These are phyloP conservation scores for Spialia ferax DNA, from an alignment of 2,888 invertebrate species.

Conservation along the genomic window DNA sequence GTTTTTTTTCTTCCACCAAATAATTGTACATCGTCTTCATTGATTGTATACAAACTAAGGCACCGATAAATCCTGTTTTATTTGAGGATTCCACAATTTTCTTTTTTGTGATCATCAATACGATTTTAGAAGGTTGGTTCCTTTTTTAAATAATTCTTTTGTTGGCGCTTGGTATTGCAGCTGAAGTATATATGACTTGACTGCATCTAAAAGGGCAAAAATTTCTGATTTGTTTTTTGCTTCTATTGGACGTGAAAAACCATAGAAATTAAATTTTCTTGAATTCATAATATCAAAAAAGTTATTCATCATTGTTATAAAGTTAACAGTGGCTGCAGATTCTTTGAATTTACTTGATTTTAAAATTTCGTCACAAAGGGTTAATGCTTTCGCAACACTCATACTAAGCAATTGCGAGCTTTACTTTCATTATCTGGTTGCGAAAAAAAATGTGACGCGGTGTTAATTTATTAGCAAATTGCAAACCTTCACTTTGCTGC, in stretches of 20 bases:
- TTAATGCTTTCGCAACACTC: no score
- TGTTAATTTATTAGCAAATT: no score
- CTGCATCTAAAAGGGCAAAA: background rate
- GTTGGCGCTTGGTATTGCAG: background rate
- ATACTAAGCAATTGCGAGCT: no score
- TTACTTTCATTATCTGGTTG: no score
- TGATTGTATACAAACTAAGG: conserved; percentile 6
- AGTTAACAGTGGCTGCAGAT: no score
- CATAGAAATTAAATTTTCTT: no score
- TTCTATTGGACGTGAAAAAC: conserved; percentile 25
- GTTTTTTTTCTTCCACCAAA: background rate
- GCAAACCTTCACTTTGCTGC: no score
- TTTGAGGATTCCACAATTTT: background rate
- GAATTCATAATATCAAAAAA: no score
- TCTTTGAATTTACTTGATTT: no score
- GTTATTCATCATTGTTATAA: no score
- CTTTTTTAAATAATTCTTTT: background rate
- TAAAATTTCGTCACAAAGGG: no score
- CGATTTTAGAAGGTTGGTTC: background rate
- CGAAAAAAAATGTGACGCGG: no score
- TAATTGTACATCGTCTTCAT: background rate
- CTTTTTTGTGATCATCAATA: background rate
- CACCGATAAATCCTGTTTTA: conserved; percentile 21
- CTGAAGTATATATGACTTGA: background rate
- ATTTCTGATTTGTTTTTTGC: conserved; percentile 31